Evolutionary conservation across 2,888 invertebrate genomes (phyloP).

Genomic region (Pandemis cinnamomeana): DNA sequence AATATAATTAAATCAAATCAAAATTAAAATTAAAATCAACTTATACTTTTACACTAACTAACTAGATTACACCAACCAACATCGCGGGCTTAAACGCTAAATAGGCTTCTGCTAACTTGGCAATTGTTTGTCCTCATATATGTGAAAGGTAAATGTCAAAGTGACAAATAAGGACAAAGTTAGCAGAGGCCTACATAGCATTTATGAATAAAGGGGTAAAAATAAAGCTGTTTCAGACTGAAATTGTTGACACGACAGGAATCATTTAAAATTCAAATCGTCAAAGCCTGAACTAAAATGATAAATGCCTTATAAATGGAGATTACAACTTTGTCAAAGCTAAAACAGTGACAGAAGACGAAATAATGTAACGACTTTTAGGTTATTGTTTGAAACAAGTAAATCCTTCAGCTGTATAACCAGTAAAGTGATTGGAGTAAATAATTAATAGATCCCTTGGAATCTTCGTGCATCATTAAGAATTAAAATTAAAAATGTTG

Average conservation of each 20-base stretch:
- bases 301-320: conserved; percentile 38
- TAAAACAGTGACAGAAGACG: conserved; percentile 31
- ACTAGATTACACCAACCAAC: no score
- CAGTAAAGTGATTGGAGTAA: conserved; percentile 33
- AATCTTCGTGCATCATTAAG: neutral
- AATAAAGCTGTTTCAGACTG: neutral
- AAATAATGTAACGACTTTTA: conserved; percentile 25
- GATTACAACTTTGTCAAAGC: conserved; percentile 42
- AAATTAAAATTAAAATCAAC: no score
- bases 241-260: neutral
- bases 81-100: no score
- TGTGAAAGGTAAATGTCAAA: no score
- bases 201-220: neutral
- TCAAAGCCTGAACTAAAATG: conserved; percentile 23
- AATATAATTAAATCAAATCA: no score
- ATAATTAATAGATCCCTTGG: conserved; percentile 27
- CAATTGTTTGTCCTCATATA: no score
- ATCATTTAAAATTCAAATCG: neutral
- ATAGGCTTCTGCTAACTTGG: no score
- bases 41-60: no score
- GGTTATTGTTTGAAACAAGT: conserved; percentile 23
- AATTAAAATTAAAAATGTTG: neutral
- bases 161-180: no score
- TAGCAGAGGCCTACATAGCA: no score
- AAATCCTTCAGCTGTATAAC: conserved; percentile 14